Evolutionary conservation across 2,113 vertebrate genomes (phyloP), one percentile per base, ranked within the genome.

Genomic region (Triplophysa dalaica): DNA sequence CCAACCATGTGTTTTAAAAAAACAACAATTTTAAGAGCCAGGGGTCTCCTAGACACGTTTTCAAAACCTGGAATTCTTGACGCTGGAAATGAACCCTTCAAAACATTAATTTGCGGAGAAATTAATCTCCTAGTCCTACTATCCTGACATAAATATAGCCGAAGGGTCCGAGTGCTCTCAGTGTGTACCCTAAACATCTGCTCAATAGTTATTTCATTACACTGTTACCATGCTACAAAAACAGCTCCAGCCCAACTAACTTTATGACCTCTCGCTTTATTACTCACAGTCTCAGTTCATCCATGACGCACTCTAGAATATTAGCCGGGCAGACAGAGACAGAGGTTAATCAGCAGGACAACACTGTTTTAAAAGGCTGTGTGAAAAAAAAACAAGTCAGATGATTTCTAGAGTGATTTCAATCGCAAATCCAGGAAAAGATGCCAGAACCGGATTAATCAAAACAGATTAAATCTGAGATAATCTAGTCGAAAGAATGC

Each of bases 361-460:
- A 54, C 24, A 29, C 19, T 19, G 58, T 62, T 61, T 19, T 62
- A 8, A 63, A 63, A 52, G 70, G 13, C 58, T 38, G 17, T 12
- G 64, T 43, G 19, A 48, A 73, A 45, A 45, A 26, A 80, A 62
- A 14, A 70, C 8, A 56, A 33, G 41, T 76, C 21, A 77, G 65
- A 26, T 26, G 21, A 72, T 38, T 45, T 54, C 19, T 45, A 78
- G 72, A 48, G 21, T 68, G 74, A 74, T 43, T 73, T 29, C 63
- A 61, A 66, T 62, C 69, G 10, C 12, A 67, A 75, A 76, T 63
- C 54, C 22, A 67, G 38, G 60, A 54, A 72, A 73, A 70, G 58
- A 62, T 70, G 11, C 12, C 61, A 54, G 19, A 41, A 64, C 13
- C 33, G 66, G 74, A 85, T 82, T 85, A 82, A 85, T 74, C 50